Evolutionary conservation across 2,113 vertebrate species (phyloP).

Genomic region (Hepsetus odoe): DNA sequence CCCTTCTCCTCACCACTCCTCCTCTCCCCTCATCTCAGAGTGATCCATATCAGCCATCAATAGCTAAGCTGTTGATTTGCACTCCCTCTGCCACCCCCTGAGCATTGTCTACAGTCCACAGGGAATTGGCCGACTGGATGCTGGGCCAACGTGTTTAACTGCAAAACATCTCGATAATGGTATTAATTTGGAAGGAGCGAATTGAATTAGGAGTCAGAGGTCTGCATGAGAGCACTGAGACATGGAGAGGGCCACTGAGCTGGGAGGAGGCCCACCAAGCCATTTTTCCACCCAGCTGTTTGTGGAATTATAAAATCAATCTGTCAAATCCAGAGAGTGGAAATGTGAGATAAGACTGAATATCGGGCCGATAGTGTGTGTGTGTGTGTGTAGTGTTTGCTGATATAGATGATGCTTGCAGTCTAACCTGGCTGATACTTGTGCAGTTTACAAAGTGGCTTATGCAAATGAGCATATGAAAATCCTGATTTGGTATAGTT

Average conservation of each 20-base stretch:
- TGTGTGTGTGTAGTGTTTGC: not conserved
- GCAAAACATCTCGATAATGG: conserved; percentile 57
- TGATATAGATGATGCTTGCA: not conserved
- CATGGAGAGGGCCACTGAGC: not conserved
- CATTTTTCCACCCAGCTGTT: conserved; percentile 38
- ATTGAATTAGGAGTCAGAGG: conserved; percentile 59
- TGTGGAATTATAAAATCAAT: conserved; percentile 63
- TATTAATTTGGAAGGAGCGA: conserved; percentile 60
- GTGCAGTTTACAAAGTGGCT: not conserved
- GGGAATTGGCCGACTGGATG: conserved; percentile 42
- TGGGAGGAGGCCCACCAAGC: not conserved
- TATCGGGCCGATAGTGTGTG: not conserved
- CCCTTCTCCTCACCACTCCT: not conserved
- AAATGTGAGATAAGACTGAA: conserved; percentile 53
- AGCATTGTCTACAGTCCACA: conserved; percentile 41
- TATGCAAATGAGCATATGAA: conserved; percentile 18
- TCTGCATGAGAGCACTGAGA: conserved; percentile 17
- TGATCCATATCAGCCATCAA: conserved; percentile 50
- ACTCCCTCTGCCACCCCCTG: conserved; percentile 16
- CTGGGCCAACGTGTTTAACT: conserved; percentile 40
- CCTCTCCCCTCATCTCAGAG: not conserved
- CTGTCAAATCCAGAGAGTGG: conserved; percentile 51
- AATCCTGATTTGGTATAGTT: not conserved
- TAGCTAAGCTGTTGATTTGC: conserved; percentile 57
- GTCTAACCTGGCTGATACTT: not conserved